Evolutionary conservation across 2,113 vertebrate genomes (phyloP).

Genomic region (Bothrops jararaca): DNA sequence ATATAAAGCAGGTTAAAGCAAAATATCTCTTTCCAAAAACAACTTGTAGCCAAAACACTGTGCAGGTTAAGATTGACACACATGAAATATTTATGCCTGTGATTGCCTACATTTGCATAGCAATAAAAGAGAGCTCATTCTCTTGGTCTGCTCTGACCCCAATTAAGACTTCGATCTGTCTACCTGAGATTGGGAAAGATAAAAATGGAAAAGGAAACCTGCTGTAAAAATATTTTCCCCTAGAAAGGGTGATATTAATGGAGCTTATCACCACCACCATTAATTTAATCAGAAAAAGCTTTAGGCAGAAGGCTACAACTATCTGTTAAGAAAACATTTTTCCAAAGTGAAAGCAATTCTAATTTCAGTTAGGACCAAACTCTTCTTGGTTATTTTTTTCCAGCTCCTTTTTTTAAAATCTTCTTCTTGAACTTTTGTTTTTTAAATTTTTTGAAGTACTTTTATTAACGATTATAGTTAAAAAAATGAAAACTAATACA

Average conservation of each 20-base stretch:
- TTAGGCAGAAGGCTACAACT: slow-evolving; percentile 65
- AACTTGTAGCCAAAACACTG: slow-evolving; percentile 52
- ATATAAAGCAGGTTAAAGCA: slow-evolving; percentile 53
- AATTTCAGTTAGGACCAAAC: slow-evolving; percentile 71
- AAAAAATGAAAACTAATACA: neutral
- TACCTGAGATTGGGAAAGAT: slow-evolving; percentile 58
- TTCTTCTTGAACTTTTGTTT: slow-evolving; percentile 12
- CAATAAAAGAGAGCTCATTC: slow-evolving; percentile 66
- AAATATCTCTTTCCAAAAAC: slow-evolving; percentile 50
- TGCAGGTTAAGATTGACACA: slow-evolving; percentile 49
- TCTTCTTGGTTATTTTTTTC: neutral
- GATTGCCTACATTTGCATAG: slow-evolving; percentile 66
- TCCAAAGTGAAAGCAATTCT: slow-evolving; percentile 76
- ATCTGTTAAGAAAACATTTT: slow-evolving; percentile 83
- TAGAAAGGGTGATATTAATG: slow-evolving; percentile 75
- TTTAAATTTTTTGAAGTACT: neutral
- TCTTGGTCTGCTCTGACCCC: slow-evolving; percentile 53
- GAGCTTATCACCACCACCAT: slow-evolving; percentile 82
- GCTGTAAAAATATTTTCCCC: slow-evolving; percentile 68
- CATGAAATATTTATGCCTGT: slow-evolving; percentile 69
- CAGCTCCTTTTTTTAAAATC: slow-evolving; percentile 7
- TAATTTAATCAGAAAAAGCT: slow-evolving; percentile 77
- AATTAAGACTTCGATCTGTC: slow-evolving; percentile 62
- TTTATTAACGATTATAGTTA: neutral
- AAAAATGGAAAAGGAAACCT: slow-evolving; percentile 35